phyloP scores from a whole-genome alignment of 2,797 vertebrate species.

The Enteromius paludinosus region DNA sequence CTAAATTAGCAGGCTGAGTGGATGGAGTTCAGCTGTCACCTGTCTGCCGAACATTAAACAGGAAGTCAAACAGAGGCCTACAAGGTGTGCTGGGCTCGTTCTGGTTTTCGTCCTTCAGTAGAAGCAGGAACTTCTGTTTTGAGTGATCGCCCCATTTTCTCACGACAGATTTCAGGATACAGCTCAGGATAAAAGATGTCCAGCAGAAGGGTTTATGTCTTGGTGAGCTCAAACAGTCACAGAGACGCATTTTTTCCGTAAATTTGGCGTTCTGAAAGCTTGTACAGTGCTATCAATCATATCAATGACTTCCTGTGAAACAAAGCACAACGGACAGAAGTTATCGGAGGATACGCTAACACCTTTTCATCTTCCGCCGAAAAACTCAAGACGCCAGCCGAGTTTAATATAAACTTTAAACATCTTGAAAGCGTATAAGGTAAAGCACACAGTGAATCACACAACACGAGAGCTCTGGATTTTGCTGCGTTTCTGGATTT shows the following conservation, averaged over 20 bases:
- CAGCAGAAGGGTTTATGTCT: slow-evolving; percentile 58
- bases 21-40: slow-evolving; percentile 33
- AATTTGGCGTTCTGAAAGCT: slow-evolving; percentile 40
- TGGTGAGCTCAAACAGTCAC: slow-evolving; percentile 61
- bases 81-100: slow-evolving; percentile 39
- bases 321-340: slow-evolving; percentile 37
- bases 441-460: slow-evolving; percentile 21
- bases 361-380: slow-evolving; percentile 66
- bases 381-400: slow-evolving; percentile 26
- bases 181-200: slow-evolving; percentile 62
- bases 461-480: slow-evolving; percentile 70
- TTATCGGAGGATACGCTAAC: slow-evolving; percentile 35
- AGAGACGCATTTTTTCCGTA: slow-evolving; percentile 32
- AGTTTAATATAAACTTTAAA: slow-evolving; percentile 45
- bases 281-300: slow-evolving; percentile 56
- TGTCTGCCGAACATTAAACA: slow-evolving; percentile 60
- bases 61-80: slow-evolving; percentile 58
- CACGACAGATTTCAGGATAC: slow-evolving; percentile 61
- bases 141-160: slow-evolving; percentile 61
- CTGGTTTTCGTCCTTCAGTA: slow-evolving; percentile 58
- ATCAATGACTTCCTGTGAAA: slow-evolving; percentile 61
- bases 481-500: slow-evolving; percentile 76
- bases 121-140: slow-evolving; percentile 60
- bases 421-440: slow-evolving; percentile 38
- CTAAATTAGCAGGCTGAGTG: slow-evolving; percentile 39